phyloP scores from a whole-genome alignment of 2,888 invertebrate species.

The Auanema sp. region DNA sequence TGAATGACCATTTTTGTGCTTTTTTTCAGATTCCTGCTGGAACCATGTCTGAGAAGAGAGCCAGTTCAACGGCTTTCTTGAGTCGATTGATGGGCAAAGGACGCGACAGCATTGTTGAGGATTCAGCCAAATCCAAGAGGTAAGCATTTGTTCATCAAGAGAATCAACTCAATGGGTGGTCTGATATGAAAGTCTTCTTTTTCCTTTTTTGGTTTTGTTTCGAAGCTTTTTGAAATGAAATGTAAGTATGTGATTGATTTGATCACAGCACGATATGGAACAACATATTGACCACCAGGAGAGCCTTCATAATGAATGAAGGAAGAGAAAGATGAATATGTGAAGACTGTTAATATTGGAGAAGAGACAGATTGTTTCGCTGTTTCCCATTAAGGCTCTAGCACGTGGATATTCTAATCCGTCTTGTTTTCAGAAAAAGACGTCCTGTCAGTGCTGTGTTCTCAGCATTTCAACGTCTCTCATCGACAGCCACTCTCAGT shows the following conservation, averaged over 20 bases:
- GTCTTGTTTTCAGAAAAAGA: conserved; percentile 28
- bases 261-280: too few species aligned
- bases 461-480: conserved; percentile 16
- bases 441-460: conserved; percentile 40
- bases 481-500: conserved; percentile 3
- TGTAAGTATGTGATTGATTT: too few species aligned
- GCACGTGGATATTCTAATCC: too few species aligned
- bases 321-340: too few species aligned
- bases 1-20: not conserved
- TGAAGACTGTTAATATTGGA: too few species aligned
- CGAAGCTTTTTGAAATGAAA: conserved; percentile 1
- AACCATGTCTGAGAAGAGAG: conserved; percentile 38
- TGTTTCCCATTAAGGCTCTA: too few species aligned
- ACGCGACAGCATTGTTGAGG: conserved; percentile 24
- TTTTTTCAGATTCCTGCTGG: conserved; percentile 7
- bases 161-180: too few species aligned
- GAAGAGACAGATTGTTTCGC: too few species aligned
- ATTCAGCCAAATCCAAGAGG: conserved; percentile 23
- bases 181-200: too few species aligned
- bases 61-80: conserved; percentile 35
- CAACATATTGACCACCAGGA: too few species aligned
- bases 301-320: too few species aligned
- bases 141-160: not conserved
- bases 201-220: conserved; percentile 1
- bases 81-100: conserved; percentile 38